Percentiles rank a stretch among this genome's conserved stretches.
phyloP scores from a whole-genome alignment of 2,888 invertebrate genomes.

The Tetranychus truncatus region DNA sequence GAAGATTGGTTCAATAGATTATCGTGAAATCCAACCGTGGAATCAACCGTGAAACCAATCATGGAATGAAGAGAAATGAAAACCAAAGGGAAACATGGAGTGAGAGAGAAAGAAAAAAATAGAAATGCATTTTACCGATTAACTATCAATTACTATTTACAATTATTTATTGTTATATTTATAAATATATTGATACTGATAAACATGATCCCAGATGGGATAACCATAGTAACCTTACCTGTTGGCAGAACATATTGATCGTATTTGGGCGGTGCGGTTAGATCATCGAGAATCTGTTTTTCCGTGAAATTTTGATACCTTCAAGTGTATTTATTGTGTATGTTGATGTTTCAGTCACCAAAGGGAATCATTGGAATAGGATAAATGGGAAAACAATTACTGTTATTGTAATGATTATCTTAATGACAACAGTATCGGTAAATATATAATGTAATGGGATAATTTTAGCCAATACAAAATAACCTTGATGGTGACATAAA shows the following conservation, averaged over 20 bases:
- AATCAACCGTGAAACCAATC: background rate
- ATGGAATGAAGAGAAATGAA: background rate
- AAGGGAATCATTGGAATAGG: background rate
- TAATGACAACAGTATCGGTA: no score
- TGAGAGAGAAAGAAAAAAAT: background rate
- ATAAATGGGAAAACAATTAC: background rate
- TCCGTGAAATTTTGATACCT: background rate
- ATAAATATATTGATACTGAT: background rate
- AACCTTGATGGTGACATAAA: no score
- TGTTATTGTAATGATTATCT: no score
- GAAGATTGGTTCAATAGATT: background rate
- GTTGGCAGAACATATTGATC: constrained; percentile 10
- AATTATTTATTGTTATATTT: no score
- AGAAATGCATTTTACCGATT: background rate
- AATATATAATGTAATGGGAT: no score
- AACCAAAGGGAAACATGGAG: background rate
- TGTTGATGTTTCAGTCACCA: background rate
- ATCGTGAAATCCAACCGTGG: background rate
- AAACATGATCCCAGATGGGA: background rate
- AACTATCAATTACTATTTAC: background rate
- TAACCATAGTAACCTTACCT: background rate
- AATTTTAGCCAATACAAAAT: no score
- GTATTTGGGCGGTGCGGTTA: background rate
- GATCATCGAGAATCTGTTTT: constrained; percentile 6
- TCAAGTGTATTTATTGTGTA: no score